Evolutionary conservation across 2,113 vertebrate species (phyloP).

Genomic region (Ophiodon elongatus): DNA sequence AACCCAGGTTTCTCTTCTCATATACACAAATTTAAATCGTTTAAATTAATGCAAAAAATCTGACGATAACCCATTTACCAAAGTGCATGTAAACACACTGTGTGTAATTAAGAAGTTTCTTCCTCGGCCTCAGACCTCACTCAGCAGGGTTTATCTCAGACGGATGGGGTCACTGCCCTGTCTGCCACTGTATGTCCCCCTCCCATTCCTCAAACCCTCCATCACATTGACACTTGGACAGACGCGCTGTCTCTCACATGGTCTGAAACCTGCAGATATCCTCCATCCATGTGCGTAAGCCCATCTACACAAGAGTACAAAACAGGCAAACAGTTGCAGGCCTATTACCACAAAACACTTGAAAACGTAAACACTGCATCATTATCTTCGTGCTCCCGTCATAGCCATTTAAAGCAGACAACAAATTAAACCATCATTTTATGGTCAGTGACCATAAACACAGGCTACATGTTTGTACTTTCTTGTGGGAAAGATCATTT

Average conservation of each 20-base stretch:
- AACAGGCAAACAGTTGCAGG: conserved; percentile 57
- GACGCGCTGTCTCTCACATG: conserved; percentile 52
- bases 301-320: conserved; percentile 31
- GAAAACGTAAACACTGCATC: conserved; percentile 65
- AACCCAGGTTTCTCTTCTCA: neutral
- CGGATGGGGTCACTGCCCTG: conserved; percentile 76
- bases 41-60: conserved; percentile 10
- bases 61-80: neutral
- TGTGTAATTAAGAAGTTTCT: conserved; percentile 60
- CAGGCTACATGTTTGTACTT: conserved; percentile 72
- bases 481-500: conserved; percentile 82
- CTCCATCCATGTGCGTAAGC: conserved; percentile 26
- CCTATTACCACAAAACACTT: conserved; percentile 53
- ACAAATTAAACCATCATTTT: conserved; percentile 76
- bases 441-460: conserved; percentile 83
- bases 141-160: conserved; percentile 72
- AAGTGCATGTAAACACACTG: conserved; percentile 18
- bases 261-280: conserved; percentile 46
- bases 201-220: conserved; percentile 66
- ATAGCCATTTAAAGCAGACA: conserved; percentile 66
- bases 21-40: neutral
- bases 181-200: conserved; percentile 67
- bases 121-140: conserved; percentile 67
- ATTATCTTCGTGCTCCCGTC: conserved; percentile 62
- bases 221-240: conserved; percentile 60